Evolutionary conservation across 2,888 invertebrate genomes (phyloP), one percentile per base, ranked within the genome.

Genomic region (Steinernema scapterisci): DNA sequence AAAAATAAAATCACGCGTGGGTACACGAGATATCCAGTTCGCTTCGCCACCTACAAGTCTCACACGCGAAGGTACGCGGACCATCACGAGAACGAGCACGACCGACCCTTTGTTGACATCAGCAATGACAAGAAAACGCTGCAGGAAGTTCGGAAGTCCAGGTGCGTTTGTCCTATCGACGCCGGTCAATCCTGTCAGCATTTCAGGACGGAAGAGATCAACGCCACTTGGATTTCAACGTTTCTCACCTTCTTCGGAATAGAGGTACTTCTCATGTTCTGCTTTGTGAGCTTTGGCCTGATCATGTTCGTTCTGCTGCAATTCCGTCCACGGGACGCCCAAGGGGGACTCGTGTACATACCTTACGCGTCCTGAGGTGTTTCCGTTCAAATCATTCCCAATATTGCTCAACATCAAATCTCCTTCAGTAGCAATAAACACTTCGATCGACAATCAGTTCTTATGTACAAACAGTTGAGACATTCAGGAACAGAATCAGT

Each of bases 131-230:
- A 72, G 45, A 52, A 77, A 38, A 70, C 74, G 25, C 77, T 74
- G 25, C 74, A 76, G 21, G 72, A 74, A 52, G 74, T 79, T 11
- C 38, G 38, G 5, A 38, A 38, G 38, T 38, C 38, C 38, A 38
- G 72, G 77, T 77, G n/a, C 3, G 51, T 3, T 3, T 6, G 51
- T 13, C 51, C 19, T 51, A 19, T 51, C 19, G 19, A 3, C 51
- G 3, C 5, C 19, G 11, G 3, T 11, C 11, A 21, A 21, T 13
- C 51, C 19, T 11, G 43, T 9, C 3, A 38, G 9, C 9, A 38
- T 38, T 77, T 21, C 45, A 78, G 77, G 25, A 80, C 80, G n/a
- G 75, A 75, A 23, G 79, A 80, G 23, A 75, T 79, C 16, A 79
- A 79, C 38, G 75, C 76, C 31, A 56, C 48, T 1, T 79, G 79